Evolutionary conservation across 2,797 vertebrate genomes (phyloP).

Genomic region (Typhlichthys subterraneus): DNA sequence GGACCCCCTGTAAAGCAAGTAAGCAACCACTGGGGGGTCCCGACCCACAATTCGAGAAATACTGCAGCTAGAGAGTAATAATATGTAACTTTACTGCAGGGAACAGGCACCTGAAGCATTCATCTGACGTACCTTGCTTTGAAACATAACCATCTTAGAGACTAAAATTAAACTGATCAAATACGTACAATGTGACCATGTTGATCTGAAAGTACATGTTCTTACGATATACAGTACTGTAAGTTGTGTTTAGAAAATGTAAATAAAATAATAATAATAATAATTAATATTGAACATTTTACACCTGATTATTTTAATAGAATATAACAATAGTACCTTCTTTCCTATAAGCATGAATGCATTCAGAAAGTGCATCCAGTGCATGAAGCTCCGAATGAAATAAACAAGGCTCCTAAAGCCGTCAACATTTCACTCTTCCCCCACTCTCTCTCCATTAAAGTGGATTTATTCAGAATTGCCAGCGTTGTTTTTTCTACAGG

Average conservation of each 20-base stretch:
- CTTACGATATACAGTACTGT: background rate
- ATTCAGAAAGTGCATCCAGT: conserved; percentile 63
- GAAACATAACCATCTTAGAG: no score
- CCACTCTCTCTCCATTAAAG: conserved; percentile 41
- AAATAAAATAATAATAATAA: no score
- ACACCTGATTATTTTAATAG: conserved; percentile 22
- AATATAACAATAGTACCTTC: conserved; percentile 37
- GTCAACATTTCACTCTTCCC: conserved; percentile 41
- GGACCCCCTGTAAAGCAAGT: no score
- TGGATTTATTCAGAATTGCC: conserved; percentile 77
- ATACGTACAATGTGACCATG: background rate
- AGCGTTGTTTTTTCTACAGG: conserved; percentile 75
- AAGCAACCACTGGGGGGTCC: no score
- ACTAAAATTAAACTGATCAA: no score
- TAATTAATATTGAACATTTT: no score
- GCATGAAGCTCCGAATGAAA: conserved; percentile 62
- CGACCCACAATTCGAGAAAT: no score
- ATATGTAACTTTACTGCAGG: no score
- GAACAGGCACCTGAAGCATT: no score
- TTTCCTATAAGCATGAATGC: conserved; percentile 61
- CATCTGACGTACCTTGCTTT: no score
- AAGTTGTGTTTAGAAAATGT: no score
- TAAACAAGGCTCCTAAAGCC: conserved; percentile 68
- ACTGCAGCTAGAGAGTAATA: no score
- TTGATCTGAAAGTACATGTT: background rate